Evolutionary conservation across 2,888 invertebrate genomes (phyloP).

Genomic region (Xiphydria camelus): DNA sequence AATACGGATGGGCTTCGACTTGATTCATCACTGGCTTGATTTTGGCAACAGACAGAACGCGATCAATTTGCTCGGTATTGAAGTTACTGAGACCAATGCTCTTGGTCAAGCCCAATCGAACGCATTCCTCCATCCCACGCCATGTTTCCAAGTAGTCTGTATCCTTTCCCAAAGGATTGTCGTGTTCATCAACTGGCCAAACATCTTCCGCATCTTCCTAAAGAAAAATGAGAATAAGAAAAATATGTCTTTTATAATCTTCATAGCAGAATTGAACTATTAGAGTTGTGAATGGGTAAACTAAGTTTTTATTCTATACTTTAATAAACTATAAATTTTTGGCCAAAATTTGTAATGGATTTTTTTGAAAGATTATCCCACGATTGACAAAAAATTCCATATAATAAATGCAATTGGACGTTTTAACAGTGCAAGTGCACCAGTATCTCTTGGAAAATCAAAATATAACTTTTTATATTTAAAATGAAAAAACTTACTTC

Average conservation of each 20-base stretch:
- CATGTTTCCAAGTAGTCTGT: conserved; percentile 73
- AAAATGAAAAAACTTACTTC: conserved; percentile 40
- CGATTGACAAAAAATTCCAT: no score
- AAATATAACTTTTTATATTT: conserved; percentile 26
- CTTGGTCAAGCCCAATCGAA: conserved; percentile 64
- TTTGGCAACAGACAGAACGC: conserved; percentile 63
- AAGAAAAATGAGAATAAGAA: background rate
- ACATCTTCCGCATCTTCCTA: conserved; percentile 16
- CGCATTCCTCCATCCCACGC: conserved; percentile 74
- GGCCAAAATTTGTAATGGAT: no score
- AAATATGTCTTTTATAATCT: no score
- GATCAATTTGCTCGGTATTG: conserved; percentile 69
- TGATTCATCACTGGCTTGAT: conserved; percentile 68
- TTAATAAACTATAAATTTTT: no score
- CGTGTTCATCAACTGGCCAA: conserved; percentile 15
- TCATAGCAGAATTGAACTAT: no score
- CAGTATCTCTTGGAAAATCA: background rate
- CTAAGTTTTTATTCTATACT: no score
- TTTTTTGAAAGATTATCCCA: no score
- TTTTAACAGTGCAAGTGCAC: background rate
- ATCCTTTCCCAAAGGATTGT: conserved; percentile 8
- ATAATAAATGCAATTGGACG: background rate
- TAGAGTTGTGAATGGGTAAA: no score
- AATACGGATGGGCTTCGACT: conserved; percentile 67
- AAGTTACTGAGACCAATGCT: conserved; percentile 83